Percentiles rank a stretch among this genome's conserved stretches.
Conservation (phyloP, 1,140 invertebrate species). For the Himalopsyche phryganea region DNA sequence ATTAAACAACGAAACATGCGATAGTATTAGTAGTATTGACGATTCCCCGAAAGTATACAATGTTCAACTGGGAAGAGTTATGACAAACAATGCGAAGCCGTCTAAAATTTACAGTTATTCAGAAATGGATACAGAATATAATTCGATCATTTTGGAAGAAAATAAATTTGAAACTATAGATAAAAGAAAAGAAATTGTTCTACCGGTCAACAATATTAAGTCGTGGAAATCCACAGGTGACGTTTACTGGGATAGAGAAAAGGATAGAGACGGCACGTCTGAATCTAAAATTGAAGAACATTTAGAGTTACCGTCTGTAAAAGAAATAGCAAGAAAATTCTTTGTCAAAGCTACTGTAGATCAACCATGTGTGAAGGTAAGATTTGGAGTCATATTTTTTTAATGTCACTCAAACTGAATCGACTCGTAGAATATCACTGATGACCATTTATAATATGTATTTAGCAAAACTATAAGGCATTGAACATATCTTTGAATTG, state of each 20-base stretch:
- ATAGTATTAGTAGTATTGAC: conserved; percentile 46
- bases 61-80: conserved; percentile 48
- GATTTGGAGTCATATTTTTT: too few species aligned
- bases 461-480: too few species aligned
- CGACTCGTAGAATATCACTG: too few species aligned
- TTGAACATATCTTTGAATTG: too few species aligned
- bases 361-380: conserved; percentile 39
- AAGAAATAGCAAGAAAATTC: conserved; percentile 50
- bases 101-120: background rate
- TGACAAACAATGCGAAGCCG: conserved; percentile 19
- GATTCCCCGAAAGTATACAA: conserved; percentile 53
- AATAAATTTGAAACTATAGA: conserved; percentile 3
- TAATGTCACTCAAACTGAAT: too few species aligned
- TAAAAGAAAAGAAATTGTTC: background rate
- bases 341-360: conserved; percentile 43
- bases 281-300: conserved; percentile 35
- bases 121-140: too few species aligned
- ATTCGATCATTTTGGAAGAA: background rate
- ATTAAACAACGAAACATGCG: conserved; percentile 32
- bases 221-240: conserved; percentile 20
- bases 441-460: too few species aligned
- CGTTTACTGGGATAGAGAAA: conserved; percentile 13
- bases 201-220: conserved; percentile 14
- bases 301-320: conserved; percentile 46
- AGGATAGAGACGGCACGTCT: conserved; percentile 2